Evolutionary conservation across 1,140 invertebrate species (phyloP).

Genomic region (Cheumatopsyche charites): DNA sequence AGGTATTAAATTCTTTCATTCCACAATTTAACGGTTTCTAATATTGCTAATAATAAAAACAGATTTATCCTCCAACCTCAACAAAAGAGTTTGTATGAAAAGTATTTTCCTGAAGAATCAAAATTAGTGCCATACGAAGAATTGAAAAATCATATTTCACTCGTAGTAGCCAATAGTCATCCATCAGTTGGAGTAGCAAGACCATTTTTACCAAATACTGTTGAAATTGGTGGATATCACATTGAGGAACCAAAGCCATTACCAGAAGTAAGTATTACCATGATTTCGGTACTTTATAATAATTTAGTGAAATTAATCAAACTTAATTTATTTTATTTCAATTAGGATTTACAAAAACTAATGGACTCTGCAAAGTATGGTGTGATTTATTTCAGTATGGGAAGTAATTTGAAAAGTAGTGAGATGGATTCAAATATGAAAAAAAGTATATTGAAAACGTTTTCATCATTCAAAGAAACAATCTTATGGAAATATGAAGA

Average conservation of each 20-base stretch:
- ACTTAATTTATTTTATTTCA: background rate
- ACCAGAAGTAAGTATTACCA: conserved; percentile 37
- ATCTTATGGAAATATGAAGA: conserved; percentile 74
- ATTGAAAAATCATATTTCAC: conserved; percentile 29
- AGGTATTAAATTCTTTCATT: background rate
- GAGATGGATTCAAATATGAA: conserved; percentile 59
- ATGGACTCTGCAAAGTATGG: conserved; percentile 64
- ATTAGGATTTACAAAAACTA: conserved; percentile 60
- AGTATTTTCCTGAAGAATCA: conserved; percentile 41
- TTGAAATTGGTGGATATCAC: conserved; percentile 46
- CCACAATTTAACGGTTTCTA: background rate
- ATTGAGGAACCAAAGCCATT: conserved; percentile 40
- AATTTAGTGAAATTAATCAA: background rate
- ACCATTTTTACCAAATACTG: conserved; percentile 42
- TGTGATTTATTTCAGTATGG: conserved; percentile 69
- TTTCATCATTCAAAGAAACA: conserved; percentile 63
- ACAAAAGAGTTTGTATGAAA: conserved; percentile 35
- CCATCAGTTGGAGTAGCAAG: conserved; percentile 39
- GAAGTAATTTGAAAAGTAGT: conserved; percentile 63
- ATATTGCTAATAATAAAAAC: background rate
- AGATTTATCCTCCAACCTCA: conserved; percentile 30
- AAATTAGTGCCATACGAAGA: conserved; percentile 32
- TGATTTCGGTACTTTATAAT: too few relatives aligned
- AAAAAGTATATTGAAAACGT: conserved; percentile 59
- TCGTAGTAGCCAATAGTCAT: conserved; percentile 40